Base-by-base conservation (phyloP, 2,797 vertebrate species). In the Malurus splendens region DNA sequence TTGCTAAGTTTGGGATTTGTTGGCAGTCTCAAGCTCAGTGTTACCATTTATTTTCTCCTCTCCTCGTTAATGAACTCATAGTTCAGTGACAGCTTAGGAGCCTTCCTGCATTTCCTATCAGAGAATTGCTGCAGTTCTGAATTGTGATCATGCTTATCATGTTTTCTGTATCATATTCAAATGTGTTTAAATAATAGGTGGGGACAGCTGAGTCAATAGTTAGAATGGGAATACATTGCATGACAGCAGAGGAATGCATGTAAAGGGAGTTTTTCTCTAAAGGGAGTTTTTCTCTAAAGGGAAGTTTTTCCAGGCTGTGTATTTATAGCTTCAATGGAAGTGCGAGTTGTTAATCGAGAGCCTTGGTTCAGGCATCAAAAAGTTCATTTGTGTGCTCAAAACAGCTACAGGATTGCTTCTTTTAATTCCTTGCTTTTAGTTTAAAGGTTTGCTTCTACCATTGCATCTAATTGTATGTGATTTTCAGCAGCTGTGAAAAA, bases 11-110 rank as follows among this genome's bases (percentile, higher is more conserved):
- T 57, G 62, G 39, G 48, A 66, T 56, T 56, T 42, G 28, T 30
- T 82, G 62, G 41, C 56, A 61, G 57, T 27, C 48, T 52, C 6
- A 0, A 60, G 57, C 39, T 74, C 80, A 57, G 68, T 90, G 54
- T 67, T 71, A 47, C 41, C 28, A 18, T 62, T 90, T 91, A 18
- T 62, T 90, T 91, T 36, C 39, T 90, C 41, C 30, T 44, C 51
- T 91, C 51, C 80, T 86, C 3, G 0, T 86, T 65, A 86, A 91
- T 96, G 92, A 85, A 42, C 75, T 86, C 72, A 36, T 30, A 79
- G 72, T 27, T 90, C 52, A 72, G 23, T 36, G 51, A 42, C 54
- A 87, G 51, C 48, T 80, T 12, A 57, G 42, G 59, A 72, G 32
- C 51, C 30, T 73, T 50, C 16, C 61, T 89, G 65, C 47, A 20